A percentile compares a stretch with the other conserved stretches of the same genome.
Evolutionary conservation across 35 echinoderm and acorn worm species (phyloP).

Genomic region (Acanthaster planci): DNA sequence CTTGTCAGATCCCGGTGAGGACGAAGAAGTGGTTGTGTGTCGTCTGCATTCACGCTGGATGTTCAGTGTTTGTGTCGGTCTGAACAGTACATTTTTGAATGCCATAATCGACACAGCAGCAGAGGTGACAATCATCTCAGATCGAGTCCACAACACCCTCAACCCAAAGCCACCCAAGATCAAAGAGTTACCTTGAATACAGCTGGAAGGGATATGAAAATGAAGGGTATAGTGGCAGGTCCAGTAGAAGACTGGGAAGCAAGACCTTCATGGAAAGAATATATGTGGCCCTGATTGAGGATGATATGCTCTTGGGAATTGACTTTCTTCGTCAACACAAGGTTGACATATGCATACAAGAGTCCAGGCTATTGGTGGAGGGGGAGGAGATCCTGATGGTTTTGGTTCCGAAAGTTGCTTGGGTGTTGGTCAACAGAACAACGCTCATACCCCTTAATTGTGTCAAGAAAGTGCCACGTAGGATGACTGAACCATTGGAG

Average conservation of each 20-base stretch:
- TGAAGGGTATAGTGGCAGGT: slow-evolving; percentile 34
- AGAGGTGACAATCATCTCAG: slow-evolving; percentile 45
- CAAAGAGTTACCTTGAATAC: not conserved
- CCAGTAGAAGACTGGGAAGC: slow-evolving; percentile 42
- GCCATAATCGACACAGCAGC: slow-evolving; percentile 43
- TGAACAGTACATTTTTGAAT: not conserved
- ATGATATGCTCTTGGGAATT: slow-evolving; percentile 62
- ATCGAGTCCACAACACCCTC: slow-evolving; percentile 6
- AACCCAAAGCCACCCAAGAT: slow-evolving; percentile 26
- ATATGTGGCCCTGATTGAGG: slow-evolving; percentile 60
- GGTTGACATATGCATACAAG: slow-evolving; percentile 12
- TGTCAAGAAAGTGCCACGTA: slow-evolving; percentile 30
- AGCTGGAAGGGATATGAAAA: slow-evolving; percentile 38
- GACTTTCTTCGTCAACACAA: slow-evolving; percentile 35
- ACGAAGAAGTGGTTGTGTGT: not conserved
- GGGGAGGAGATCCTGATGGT: slow-evolving; percentile 23
- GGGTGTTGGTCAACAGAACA: slow-evolving; percentile 5
- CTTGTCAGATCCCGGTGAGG: not conserved
- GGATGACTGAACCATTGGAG: not conserved
- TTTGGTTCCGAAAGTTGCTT: not conserved
- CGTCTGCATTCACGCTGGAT: slow-evolving; percentile 1
- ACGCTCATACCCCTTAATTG: slow-evolving; percentile 37
- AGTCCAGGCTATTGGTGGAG: slow-evolving; percentile 5
- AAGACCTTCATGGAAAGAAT: slow-evolving; percentile 12
- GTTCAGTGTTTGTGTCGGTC: not conserved